These are phyloP conservation scores for Patiria miniata DNA, from an alignment of 35 echinoderm and acorn worm species.

Conservation along the genomic window DNA sequence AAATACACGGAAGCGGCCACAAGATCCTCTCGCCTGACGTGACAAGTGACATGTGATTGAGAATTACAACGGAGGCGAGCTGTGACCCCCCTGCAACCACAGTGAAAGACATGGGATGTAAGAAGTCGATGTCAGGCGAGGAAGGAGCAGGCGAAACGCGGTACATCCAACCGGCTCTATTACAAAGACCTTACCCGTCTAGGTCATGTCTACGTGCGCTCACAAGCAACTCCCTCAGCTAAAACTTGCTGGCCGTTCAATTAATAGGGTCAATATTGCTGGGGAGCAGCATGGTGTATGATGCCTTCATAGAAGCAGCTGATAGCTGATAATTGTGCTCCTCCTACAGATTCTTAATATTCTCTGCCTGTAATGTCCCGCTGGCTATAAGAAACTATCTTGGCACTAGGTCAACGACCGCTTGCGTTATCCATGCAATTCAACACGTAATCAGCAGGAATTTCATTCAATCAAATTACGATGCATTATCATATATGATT, in stretches of 20 bases:
- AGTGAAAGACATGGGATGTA: background rate
- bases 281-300: no score
- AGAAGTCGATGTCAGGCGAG: constrained; percentile 12
- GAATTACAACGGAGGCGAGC: background rate
- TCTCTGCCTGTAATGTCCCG: no score
- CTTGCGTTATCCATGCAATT: no score
- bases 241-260: background rate
- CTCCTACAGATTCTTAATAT: no score
- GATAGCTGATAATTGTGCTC: no score
- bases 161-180: background rate
- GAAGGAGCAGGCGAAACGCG: background rate
- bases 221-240: background rate
- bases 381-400: no score
- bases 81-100: background rate
- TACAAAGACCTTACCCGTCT: background rate
- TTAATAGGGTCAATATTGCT: background rate
- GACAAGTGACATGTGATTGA: constrained; percentile 25
- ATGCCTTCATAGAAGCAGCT: no score
- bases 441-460: no score
- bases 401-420: no score
- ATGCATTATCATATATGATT: no score
- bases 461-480: no score
- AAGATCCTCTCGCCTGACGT: constrained; percentile 5
- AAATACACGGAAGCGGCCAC: background rate
- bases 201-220: background rate